phyloP scores from a whole-genome alignment of 1,140 invertebrate species.

The Brachionus sp. region DNA sequence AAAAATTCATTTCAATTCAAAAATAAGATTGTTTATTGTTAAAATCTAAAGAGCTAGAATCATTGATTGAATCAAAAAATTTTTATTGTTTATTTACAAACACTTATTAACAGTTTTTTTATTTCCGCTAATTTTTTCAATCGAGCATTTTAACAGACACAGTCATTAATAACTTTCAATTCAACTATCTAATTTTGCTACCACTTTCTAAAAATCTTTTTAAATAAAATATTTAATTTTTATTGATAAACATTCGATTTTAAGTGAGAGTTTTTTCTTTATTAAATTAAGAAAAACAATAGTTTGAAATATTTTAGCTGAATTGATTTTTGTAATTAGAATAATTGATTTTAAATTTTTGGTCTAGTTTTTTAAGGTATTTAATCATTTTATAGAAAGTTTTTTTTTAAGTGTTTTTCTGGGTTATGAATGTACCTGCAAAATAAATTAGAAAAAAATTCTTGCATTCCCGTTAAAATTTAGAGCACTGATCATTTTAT shows the following conservation, averaged over 20 bases:
- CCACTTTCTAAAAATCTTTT: not conserved
- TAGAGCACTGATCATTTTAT: not conserved
- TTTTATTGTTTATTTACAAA: not conserved
- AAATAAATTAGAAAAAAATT: not conserved
- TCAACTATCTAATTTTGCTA: not conserved
- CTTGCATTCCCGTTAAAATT: not conserved
- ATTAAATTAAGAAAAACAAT: not conserved
- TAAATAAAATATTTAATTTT: not conserved
- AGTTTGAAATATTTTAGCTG: not conserved
- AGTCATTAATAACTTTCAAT: not conserved
- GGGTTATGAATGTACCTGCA: not conserved
- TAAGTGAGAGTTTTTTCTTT: too few species aligned
- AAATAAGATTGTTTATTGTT: too few species aligned
- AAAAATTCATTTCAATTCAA: too few species aligned
- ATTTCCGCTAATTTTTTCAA: not conserved
- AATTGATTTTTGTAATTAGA: not conserved
- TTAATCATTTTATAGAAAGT: not conserved
- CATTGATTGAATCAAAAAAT: not conserved
- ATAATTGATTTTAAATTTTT: slow-evolving; percentile 8
- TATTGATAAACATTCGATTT: not conserved
- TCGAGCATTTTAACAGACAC: slow-evolving; percentile 1
- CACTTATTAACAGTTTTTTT: not conserved
- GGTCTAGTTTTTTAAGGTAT: not conserved
- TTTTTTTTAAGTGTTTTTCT: not conserved
- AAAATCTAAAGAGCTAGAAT: too few species aligned